Base-by-base conservation (phyloP, 2,113 vertebrate species). In the Megaceryle maxima region DNA sequence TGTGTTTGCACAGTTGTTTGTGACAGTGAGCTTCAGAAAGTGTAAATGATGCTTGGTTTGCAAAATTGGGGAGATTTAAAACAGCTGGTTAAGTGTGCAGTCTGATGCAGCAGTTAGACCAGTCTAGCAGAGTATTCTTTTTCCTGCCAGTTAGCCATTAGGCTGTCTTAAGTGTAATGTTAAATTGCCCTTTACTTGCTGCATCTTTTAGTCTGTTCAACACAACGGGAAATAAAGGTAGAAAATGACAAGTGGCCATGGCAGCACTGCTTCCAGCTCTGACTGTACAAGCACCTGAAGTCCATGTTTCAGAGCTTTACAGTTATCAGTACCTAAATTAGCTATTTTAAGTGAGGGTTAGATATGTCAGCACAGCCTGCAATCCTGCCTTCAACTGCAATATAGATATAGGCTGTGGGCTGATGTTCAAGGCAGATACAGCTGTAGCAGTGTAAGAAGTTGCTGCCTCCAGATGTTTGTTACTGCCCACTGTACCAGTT, bases 401-500 rank as follows among this genome's bases (percentile, higher is more conserved):
- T 25, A 15, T 1, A 83, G 72, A 14, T 67, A 35, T 1, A 5
- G 56, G 50, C 67, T 64, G 35, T 20, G 5, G 33, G 70, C 39
- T 80, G 86, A 11, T 90, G 86, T 57, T 79, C 20, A 6, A 33
- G 51, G 44, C 88, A 51, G 77, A 51, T 9, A 33, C 0, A 69
- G 69, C 84, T 35, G 51, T 7, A 50, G 83, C 82, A 67, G 43
- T 24, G 24, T 3, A 16, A 41, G 26, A 16, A 64, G 33, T 3
- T 15, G 24, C 68, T 84, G 87, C 46, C 77, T 83, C 62, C 51
- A 60, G 81, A 35, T 79, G 26, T 33, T 41, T 22, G 50, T 13
- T 50, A 8, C 62, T 56, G 66, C 35, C 31, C 2, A 0, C 12
- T 0, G 2, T n/a, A 35, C 14, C 7, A 59, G 31, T 16, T 25